A percentile compares a stretch with the other conserved stretches of the same genome.
phyloP scores from a whole-genome alignment of 2,113 vertebrate genomes.

The Cyprinodon tularosa region DNA sequence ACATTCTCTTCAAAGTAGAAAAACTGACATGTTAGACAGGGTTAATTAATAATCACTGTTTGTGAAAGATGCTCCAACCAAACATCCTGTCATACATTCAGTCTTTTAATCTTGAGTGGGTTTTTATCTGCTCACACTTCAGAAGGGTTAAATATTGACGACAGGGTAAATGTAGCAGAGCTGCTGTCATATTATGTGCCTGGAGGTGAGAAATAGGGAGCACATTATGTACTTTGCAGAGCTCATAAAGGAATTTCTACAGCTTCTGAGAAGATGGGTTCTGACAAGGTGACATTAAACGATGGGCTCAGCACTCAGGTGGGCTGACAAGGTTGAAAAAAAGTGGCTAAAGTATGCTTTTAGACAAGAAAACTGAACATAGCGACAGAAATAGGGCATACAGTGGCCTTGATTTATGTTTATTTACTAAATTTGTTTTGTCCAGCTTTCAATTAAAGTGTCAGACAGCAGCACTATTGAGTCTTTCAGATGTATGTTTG shows the following conservation, averaged over 20 bases:
- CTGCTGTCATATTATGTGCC: constrained; percentile 13
- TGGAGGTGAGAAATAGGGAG: constrained; percentile 4
- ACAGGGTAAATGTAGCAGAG: constrained; percentile 34
- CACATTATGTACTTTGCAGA: constrained; percentile 23
- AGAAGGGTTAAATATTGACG: constrained; percentile 16
- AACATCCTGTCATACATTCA: neutral
- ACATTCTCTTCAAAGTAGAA: neutral
- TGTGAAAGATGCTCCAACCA: neutral
- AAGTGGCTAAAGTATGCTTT: constrained; percentile 20
- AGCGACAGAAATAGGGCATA: neutral
- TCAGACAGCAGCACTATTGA: neutral
- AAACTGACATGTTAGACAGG: too few relatives aligned
- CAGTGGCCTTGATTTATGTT: constrained; percentile 8
- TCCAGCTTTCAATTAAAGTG: neutral
- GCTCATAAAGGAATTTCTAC: constrained; percentile 17
- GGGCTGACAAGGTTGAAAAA: constrained; percentile 11
- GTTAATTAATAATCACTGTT: neutral
- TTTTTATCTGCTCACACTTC: neutral
- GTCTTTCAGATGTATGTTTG: neutral
- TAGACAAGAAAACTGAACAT: neutral
- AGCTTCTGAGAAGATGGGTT: constrained; percentile 9
- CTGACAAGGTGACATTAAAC: constrained; percentile 26
- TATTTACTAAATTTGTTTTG: neutral
- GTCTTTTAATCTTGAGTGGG: neutral
- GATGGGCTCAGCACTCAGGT: neutral